These are phyloP conservation scores for Turdus rufiventris DNA, from an alignment of 2,113 vertebrate genomes.

Conservation along the genomic window DNA sequence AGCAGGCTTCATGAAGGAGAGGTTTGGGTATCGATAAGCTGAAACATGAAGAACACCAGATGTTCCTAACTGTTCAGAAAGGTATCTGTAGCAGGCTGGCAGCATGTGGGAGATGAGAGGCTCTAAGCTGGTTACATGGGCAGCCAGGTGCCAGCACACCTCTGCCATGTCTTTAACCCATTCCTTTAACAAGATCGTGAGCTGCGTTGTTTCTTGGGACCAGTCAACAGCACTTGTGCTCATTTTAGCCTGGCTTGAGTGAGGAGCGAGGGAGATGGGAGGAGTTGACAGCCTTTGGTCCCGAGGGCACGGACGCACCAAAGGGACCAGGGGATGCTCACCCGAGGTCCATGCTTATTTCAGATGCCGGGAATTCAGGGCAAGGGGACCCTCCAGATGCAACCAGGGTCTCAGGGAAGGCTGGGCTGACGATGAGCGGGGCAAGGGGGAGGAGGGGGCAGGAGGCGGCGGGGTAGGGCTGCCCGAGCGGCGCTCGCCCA, in stretches of 20 bases:
- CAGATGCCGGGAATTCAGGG: neutral
- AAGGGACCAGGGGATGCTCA: no score
- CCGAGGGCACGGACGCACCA: neutral
- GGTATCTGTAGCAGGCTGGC: accelerated
- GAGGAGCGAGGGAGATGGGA: accelerated
- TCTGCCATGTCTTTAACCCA: neutral
- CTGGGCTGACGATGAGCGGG: accelerated
- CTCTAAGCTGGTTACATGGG: accelerated
- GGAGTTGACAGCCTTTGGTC: neutral
- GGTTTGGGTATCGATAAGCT: accelerated
- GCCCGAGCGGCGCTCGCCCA: accelerated
- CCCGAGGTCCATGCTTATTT: accelerated
- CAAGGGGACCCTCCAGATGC: neutral
- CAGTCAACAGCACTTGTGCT: neutral
- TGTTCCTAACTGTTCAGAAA: neutral
- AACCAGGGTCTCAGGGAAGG: neutral
- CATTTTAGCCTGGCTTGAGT: neutral
- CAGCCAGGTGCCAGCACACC: neutral
- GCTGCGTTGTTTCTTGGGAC: accelerated
- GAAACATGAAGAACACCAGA: accelerated
- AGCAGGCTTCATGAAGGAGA: neutral
- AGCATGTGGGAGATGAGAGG: neutral
- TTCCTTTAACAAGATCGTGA: neutral
- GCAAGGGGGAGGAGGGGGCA: neutral
- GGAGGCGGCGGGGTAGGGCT: neutral